Conservation (phyloP, 2,113 vertebrate genomes). For the Nicator chloris region DNA sequence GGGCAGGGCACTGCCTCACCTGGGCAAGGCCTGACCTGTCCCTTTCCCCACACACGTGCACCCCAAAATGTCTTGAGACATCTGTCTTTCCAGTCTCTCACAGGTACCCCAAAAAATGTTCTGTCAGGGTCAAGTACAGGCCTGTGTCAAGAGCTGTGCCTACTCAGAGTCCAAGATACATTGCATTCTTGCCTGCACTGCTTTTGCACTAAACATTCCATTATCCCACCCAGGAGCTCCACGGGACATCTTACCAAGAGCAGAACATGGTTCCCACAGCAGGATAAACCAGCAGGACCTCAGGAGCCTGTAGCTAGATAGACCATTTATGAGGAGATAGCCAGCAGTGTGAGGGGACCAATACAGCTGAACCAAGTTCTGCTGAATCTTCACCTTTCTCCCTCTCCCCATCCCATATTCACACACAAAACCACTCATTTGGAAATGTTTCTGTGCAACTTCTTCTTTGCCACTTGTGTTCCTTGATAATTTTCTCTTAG, state of each 20-base stretch:
- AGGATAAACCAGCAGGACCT: neutral
- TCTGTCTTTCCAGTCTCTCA: too few relatives aligned
- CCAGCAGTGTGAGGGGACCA: neutral
- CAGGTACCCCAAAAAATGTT: neutral
- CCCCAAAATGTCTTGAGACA: rapidly evolving
- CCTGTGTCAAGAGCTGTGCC: neutral
- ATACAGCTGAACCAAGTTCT: neutral
- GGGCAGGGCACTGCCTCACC: neutral
- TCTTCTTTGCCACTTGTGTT: neutral
- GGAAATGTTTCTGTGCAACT: neutral
- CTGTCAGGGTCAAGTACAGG: neutral
- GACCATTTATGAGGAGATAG: neutral
- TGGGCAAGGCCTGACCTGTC: rapidly evolving
- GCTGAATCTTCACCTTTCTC: neutral
- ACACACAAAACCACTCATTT: neutral
- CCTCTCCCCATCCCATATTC: neutral
- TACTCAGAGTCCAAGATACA: neutral
- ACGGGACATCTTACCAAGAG: neutral
- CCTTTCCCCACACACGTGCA: rapidly evolving
- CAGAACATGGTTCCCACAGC: neutral
- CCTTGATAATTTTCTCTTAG: neutral
- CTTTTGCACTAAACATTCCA: neutral
- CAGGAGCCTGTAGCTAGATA: neutral
- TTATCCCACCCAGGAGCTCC: neutral
- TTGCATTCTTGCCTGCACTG: neutral